These are phyloP conservation scores for Drosophila pruinosa DNA, from an alignment of 1,140 invertebrate genomes.

Conservation along the genomic window DNA sequence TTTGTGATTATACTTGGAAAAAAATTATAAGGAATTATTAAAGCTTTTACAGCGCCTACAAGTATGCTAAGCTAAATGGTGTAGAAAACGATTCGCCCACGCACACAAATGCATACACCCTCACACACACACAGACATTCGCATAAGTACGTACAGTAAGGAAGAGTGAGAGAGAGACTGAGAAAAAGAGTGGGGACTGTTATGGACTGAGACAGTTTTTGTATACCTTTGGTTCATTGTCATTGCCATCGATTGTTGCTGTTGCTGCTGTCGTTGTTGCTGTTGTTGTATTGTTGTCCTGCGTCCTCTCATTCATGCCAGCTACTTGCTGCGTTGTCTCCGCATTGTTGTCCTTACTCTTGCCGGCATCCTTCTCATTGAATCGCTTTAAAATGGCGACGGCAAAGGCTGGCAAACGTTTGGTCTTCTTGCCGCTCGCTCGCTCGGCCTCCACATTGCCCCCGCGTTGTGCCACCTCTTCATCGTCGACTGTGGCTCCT, in stretches of 20 bases:
- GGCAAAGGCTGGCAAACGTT: constrained; percentile 70
- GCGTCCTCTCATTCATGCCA: constrained; percentile 30
- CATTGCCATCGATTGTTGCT: constrained; percentile 77
- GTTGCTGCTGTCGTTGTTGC: constrained; percentile 34
- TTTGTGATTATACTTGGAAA: constrained; percentile 35
- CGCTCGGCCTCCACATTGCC: background rate
- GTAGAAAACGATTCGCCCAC: constrained; percentile 36
- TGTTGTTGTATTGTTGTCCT: constrained; percentile 32
- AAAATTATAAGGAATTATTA: constrained; percentile 33
- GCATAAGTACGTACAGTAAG: background rate
- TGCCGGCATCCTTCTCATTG: constrained; percentile 62
- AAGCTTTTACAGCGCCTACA: constrained; percentile 44
- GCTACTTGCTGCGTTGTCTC: constrained; percentile 54
- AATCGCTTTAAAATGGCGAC: constrained; percentile 75
- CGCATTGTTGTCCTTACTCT: constrained; percentile 44
- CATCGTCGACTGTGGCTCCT: constrained; percentile 8
- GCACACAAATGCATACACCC: constrained; percentile 21
- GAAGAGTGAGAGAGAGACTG: background rate
- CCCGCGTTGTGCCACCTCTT: background rate
- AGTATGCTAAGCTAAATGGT: constrained; percentile 54
- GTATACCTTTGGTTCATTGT: constrained; percentile 82
- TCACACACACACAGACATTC: constrained; percentile 1
- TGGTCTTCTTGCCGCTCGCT: constrained; percentile 56
- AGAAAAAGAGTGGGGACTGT: background rate
- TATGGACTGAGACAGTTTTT: constrained; percentile 45